These are phyloP conservation scores for Acropternis orthonyx DNA, from an alignment of 2,797 vertebrate species.

Conservation along the genomic window DNA sequence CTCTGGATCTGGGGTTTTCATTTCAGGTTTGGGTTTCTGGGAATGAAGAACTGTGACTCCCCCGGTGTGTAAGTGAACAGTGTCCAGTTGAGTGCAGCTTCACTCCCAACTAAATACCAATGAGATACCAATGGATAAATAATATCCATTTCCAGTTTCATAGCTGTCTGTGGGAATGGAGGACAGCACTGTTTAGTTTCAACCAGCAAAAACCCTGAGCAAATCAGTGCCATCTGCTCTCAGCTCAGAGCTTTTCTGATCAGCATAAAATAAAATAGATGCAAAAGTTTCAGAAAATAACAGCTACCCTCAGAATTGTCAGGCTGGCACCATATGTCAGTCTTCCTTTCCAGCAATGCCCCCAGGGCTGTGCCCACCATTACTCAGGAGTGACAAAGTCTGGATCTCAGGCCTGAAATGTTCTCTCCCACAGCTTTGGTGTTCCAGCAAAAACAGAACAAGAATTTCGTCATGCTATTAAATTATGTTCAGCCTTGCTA, in stretches of 20 bases:
- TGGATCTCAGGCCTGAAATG: background rate
- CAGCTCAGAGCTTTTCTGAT: background rate
- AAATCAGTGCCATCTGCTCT: slow-evolving; percentile 49
- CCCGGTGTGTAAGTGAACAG: background rate
- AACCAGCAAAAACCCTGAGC: slow-evolving; percentile 14
- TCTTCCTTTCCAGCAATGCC: background rate
- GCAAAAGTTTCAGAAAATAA: slow-evolving; percentile 12
- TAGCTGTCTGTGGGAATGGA: background rate
- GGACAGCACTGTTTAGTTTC: background rate
- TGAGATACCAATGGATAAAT: background rate
- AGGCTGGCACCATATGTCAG: background rate
- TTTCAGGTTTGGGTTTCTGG: slow-evolving; percentile 15
- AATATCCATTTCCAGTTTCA: background rate
- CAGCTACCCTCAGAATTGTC: background rate
- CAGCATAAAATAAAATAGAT: slow-evolving; percentile 9
- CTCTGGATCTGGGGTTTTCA: background rate
- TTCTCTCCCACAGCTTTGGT: background rate
- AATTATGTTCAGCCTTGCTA: slow-evolving; percentile 22
- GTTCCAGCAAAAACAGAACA: slow-evolving; percentile 24
- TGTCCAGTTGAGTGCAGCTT: background rate
- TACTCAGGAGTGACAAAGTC: background rate
- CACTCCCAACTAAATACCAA: background rate
- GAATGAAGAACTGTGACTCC: rapidly evolving
- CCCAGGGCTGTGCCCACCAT: background rate
- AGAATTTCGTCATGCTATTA: background rate